phyloP scores from a whole-genome alignment of 37 sponge, comb jelly and placozoan genomes.

The Haliclona indistincta region DNA sequence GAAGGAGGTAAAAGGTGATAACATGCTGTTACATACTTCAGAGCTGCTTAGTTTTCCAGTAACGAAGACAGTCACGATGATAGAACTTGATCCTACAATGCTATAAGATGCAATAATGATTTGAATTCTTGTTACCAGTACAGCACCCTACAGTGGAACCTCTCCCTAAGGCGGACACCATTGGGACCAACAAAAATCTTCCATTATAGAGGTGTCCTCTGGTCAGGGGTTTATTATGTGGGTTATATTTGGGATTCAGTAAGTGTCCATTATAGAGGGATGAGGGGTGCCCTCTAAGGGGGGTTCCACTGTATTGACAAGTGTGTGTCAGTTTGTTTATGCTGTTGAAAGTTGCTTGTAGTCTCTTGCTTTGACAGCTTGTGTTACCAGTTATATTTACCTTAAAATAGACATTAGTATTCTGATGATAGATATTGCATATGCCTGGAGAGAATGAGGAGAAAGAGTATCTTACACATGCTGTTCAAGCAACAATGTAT shows the following conservation, averaged over 20 bases:
- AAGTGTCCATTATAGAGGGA: too few species aligned
- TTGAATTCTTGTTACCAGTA: background rate
- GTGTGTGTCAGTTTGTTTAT: too few species aligned
- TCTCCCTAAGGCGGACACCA: too few species aligned
- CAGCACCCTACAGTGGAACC: background rate
- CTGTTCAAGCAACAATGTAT: too few species aligned
- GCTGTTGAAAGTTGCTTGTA: background rate
- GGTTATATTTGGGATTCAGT: too few species aligned
- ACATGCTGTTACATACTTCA: constrained; percentile 37
- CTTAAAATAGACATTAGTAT: constrained; percentile 53
- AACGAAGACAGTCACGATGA: constrained; percentile 53
- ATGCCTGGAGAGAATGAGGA: constrained; percentile 9
- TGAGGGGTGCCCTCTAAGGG: too few species aligned
- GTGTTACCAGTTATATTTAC: constrained; percentile 11
- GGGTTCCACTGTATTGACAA: too few species aligned
- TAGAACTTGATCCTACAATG: constrained; percentile 56
- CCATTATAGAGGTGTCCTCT: too few species aligned
- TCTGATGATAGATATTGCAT: constrained; percentile 31
- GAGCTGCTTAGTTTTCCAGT: constrained; percentile 62
- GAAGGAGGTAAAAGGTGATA: background rate
- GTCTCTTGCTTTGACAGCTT: background rate
- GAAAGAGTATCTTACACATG: too few species aligned
- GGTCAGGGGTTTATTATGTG: too few species aligned
- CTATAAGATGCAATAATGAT: constrained; percentile 17
- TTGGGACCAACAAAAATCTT: too few species aligned